These are phyloP conservation scores for Pollachius pollachius DNA, from an alignment of 2,113 vertebrate species.

Conservation along the genomic window DNA sequence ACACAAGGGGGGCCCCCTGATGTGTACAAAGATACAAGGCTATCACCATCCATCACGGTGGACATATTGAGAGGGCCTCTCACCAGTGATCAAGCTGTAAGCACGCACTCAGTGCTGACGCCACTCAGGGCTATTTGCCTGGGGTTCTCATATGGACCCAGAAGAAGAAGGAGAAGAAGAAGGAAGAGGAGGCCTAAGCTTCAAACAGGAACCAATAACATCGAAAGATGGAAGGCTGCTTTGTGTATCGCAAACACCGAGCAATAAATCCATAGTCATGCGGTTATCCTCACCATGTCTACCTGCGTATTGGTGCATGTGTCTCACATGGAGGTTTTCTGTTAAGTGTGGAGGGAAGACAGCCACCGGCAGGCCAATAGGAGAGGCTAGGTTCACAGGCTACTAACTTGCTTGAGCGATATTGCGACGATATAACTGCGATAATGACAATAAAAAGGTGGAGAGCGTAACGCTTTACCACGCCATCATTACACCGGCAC, in stretches of 20 bases:
- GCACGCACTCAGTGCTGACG: constrained; percentile 71
- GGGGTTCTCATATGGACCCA: constrained; percentile 24
- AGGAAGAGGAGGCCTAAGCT: not conserved
- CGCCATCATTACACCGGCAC: constrained; percentile 62
- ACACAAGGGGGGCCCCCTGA: constrained; percentile 73
- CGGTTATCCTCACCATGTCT: constrained; percentile 18
- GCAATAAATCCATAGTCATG: constrained; percentile 15
- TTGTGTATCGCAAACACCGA: constrained; percentile 13
- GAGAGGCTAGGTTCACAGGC: constrained; percentile 28
- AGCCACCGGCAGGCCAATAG: constrained; percentile 21
- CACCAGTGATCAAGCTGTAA: constrained; percentile 82
- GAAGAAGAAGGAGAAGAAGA: constrained; percentile 7
- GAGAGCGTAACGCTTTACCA: constrained; percentile 23
- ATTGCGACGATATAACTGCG: constrained; percentile 59
- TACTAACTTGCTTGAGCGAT: constrained; percentile 45
- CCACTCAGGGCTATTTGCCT: constrained; percentile 54
- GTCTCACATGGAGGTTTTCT: not conserved
- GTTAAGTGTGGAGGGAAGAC: constrained; percentile 57
- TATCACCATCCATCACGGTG: constrained; percentile 85
- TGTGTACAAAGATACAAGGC: constrained; percentile 79
- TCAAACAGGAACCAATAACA: constrained; percentile 33
- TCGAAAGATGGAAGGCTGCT: constrained; percentile 10
- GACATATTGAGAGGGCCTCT: constrained; percentile 83
- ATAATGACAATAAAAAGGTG: constrained; percentile 39
- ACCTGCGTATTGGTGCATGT: constrained; percentile 12